Base-by-base conservation (phyloP, 2,113 vertebrate genomes). In the Sinocyclocheilus anophthalmus region DNA sequence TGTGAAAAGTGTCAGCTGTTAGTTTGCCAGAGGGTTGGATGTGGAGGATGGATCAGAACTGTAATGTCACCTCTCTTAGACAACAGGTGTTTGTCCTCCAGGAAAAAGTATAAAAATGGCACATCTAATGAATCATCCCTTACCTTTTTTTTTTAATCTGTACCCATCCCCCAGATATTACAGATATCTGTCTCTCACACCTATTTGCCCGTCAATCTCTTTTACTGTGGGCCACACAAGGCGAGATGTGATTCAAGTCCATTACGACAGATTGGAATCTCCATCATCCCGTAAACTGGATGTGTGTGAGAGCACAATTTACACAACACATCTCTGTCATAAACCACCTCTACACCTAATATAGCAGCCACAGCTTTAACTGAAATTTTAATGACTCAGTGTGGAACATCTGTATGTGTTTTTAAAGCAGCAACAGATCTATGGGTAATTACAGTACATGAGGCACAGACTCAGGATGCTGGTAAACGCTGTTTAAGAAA, bases 241-340 rank as follows among this genome's bases (percentile, higher is more conserved):
- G 67, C 11, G 20, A 83, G 26, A 83, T 50, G 65, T 86, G 55
- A 30, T 50, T 37, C 81, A 59, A 88, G 79, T 88, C 88, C 88
- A 91, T 91, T 91, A 90, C 5, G 67, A 83, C 59, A 88, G 89
- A 92, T 90, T 90, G 90, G 89, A 93, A 91, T 88, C 86, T 90
- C 88, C 91, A 92, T 83, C 89, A 91, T 88, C 76, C 89, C 45
- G 37, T 80, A 77, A 70, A 83, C 86, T 16, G 65, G 26, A 78
- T 24, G 12, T 48, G 85, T 87, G 86, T 48, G 81, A 75, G 53
- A 88, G 84, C 86, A 84, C 76, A 88, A 91, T 92, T 89, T 90
- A 87, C 83, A 39, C 26, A 65, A 89, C 65, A 69, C 59, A 76
- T 85, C 63, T 13, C 45, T 83, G 81, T 70, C 8, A 33, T 50